Conservation (phyloP, 2,113 vertebrate species). For the Telmatochromis sp. region DNA sequence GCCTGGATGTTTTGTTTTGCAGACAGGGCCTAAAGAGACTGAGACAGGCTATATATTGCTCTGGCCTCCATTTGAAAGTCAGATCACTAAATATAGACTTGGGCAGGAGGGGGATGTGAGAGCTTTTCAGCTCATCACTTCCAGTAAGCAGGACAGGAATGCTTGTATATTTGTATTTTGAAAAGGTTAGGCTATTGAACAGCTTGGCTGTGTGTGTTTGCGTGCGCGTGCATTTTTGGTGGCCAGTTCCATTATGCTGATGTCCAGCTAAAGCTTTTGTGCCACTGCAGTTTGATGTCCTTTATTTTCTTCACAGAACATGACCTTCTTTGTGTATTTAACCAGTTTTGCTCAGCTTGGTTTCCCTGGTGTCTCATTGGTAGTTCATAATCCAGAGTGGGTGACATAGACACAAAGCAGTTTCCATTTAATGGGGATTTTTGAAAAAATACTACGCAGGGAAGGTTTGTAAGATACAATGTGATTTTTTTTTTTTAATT, state of each 20-base stretch:
- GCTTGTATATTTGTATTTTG: conserved; percentile 1
- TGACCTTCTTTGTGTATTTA: neutral
- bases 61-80: conserved; percentile 49
- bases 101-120: neutral
- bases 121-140: neutral
- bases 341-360: neutral
- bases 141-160: conserved; percentile 5
- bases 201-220: neutral
- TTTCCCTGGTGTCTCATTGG: neutral
- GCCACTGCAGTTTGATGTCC: neutral
- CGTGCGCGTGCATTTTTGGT: neutral
- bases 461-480: neutral
- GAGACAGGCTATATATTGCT: conserved; percentile 41
- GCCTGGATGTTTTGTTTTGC: neutral
- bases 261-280: neutral
- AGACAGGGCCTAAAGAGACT: conserved; percentile 23
- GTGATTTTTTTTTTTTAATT: neutral
- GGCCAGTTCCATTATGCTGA: neutral
- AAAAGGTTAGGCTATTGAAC: neutral
- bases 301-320: neutral
- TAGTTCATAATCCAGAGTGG: neutral
- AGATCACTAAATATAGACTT: conserved; percentile 51
- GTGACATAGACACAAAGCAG: neutral
- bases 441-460: neutral
- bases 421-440: neutral